A percentile compares a stretch with the other conserved stretches of the same genome.
Evolutionary conservation across 1,140 invertebrate genomes (phyloP).

Genomic region (Drosophila bocki): DNA sequence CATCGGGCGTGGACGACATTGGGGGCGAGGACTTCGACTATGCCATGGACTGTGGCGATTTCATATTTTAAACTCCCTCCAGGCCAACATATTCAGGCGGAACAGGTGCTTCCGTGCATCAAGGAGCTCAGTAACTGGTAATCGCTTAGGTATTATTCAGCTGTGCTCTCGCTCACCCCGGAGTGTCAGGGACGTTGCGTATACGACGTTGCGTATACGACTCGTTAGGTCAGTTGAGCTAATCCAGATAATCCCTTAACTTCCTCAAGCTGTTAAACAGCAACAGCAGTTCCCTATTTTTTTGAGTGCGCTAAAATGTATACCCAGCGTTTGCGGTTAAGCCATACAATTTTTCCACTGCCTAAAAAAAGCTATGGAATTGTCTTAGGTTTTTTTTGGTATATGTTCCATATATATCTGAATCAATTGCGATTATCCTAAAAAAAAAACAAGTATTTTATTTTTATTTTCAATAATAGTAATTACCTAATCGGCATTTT

Average conservation of each 20-base stretch:
- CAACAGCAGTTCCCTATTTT: neutral
- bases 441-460: neutral
- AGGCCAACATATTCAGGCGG: slow-evolving; percentile 10
- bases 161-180: slow-evolving; percentile 28
- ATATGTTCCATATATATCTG: neutral
- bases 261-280: slow-evolving; percentile 30
- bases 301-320: slow-evolving; percentile 1
- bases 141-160: slow-evolving; percentile 36
- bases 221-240: slow-evolving; percentile 2
- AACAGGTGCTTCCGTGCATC: slow-evolving; percentile 1
- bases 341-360: neutral
- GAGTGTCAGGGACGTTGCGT: slow-evolving; percentile 44
- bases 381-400: neutral
- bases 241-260: slow-evolving; percentile 15
- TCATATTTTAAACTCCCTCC: slow-evolving; percentile 86
- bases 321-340: neutral
- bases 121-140: slow-evolving; percentile 24
- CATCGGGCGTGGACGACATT: slow-evolving; percentile 85
- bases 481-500: too few relatives aligned
- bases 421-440: too few relatives aligned
- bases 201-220: slow-evolving; percentile 42
- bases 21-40: slow-evolving; percentile 88
- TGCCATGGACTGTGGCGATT: slow-evolving; percentile 88
- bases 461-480: too few relatives aligned
- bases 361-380: too few relatives aligned